Evolutionary conservation across 2,888 invertebrate genomes (phyloP), one percentile per base, ranked within the genome.

Genomic region (Lithophane ornitopus): DNA sequence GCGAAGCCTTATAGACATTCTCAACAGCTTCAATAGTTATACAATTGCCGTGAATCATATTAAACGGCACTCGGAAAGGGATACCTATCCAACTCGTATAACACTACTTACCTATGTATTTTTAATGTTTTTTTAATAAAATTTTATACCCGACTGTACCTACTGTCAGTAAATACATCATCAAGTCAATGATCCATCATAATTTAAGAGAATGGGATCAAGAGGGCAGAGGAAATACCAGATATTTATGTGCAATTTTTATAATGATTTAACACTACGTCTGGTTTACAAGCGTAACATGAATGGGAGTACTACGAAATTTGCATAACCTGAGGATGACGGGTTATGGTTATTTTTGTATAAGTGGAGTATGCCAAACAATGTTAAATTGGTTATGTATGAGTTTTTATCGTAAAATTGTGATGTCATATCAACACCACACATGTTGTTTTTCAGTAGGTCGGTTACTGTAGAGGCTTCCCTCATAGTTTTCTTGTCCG

Each of bases 161-260:
- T n/a, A n/a, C 91, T 80, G 72, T 74, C 76, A 75, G 80, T 84
- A 85, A 88, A 87, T 84, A 89, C 85, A 89, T 89, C 88, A 80
- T 89, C 89, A 90, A 90, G 84, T 88, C 82, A 90, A 89, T 88
- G 86, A 91, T 93, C 92, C 89, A 93, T 94, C 93, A 94, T 92
- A 89, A 90, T 85, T 80, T 85, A 88, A 87, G 85, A 91, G 84
- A 91, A 91, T 91, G 90, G 85, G 95, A 92, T 93, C 90, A 95
- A 89, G 93, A 92, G 95, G 93, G 90, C 94, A 92, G 85, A 90
- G 93, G 93, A 93, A 92, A 92, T 88, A 81, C 81, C 74, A 84
- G 80, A 87, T 89, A 82, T 86, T 83, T 77, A 88, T 88, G 86
- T 80, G 85, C 80, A 89, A 86, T 90, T 90, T 89, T 89, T 90